Conservation (phyloP, 1,140 invertebrate genomes). For the Brachionus rubens region DNA sequence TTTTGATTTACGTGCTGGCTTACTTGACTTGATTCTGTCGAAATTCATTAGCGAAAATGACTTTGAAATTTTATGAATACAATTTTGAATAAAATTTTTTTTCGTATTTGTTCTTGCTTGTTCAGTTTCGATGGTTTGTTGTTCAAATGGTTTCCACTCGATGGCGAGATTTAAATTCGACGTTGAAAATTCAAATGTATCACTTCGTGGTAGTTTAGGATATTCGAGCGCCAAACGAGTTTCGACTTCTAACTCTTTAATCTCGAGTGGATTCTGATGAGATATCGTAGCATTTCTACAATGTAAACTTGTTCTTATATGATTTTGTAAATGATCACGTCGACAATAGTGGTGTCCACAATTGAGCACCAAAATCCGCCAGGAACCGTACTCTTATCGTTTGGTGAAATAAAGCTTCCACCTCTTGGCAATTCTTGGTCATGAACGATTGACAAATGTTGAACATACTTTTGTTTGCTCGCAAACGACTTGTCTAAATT, state of each 20-base stretch:
- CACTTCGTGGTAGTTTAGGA: not conserved
- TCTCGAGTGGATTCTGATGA: not conserved
- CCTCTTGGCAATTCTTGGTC: not conserved
- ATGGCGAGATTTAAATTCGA: not conserved
- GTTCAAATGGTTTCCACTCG: not conserved
- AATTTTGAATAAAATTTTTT: not conserved
- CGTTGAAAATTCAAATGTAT: not conserved
- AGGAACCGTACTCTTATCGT: not conserved
- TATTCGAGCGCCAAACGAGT: not conserved
- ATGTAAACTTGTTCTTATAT: not conserved
- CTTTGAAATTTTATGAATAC: not conserved
- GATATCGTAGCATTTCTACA: not conserved
- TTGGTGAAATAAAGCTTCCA: not conserved
- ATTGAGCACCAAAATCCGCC: not conserved
- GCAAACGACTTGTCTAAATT: not conserved
- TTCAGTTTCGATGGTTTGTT: not conserved
- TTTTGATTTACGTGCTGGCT: not conserved
- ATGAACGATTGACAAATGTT: not conserved
- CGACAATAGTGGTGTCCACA: slow-evolving; percentile 3
- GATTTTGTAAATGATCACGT: not conserved
- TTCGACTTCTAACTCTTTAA: not conserved
- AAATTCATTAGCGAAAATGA: not conserved
- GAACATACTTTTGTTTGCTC: not conserved
- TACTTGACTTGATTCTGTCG: not conserved
- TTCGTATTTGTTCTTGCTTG: not conserved